phyloP scores from a whole-genome alignment of 2,888 invertebrate genomes.

The Thymelicus lineola region DNA sequence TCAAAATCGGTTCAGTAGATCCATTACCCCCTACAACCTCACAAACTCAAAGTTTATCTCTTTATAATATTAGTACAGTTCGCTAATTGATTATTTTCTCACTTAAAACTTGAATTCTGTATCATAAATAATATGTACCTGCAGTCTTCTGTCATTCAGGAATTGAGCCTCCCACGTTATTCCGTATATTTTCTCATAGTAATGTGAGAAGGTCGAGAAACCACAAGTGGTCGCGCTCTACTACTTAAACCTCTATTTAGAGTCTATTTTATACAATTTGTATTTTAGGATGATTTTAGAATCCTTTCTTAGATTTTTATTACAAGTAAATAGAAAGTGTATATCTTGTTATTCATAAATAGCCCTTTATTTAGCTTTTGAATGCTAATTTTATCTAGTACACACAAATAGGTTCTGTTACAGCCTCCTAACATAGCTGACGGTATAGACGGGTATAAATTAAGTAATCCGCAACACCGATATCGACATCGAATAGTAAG shows the following conservation, averaged over 20 bases:
- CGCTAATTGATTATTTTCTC: slow-evolving; percentile 3
- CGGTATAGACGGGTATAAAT: neutral
- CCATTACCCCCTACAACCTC: no score
- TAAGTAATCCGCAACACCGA: neutral
- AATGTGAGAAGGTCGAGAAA: slow-evolving; percentile 51
- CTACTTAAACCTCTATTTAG: slow-evolving; percentile 39
- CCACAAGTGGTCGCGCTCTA: slow-evolving; percentile 49
- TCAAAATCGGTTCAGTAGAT: no score
- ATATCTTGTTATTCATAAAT: no score
- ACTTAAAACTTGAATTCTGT: slow-evolving; percentile 28
- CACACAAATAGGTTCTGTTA: neutral
- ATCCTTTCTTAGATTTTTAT: slow-evolving; percentile 7
- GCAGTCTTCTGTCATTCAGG: slow-evolving; percentile 38
- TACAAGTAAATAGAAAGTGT: no score
- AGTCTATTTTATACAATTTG: slow-evolving; percentile 20
- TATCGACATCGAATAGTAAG: neutral
- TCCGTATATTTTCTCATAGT: slow-evolving; percentile 53
- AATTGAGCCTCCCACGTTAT: slow-evolving; percentile 45
- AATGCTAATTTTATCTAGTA: neutral
- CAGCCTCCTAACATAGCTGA: neutral
- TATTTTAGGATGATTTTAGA: slow-evolving; percentile 21
- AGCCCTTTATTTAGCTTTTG: neutral
- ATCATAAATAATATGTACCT: slow-evolving; percentile 28
- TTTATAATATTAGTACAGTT: no score
- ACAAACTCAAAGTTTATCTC: no score